Evolutionary conservation across 2,888 invertebrate genomes (phyloP).

Genomic region (Thysanoteuthis rhombus): DNA sequence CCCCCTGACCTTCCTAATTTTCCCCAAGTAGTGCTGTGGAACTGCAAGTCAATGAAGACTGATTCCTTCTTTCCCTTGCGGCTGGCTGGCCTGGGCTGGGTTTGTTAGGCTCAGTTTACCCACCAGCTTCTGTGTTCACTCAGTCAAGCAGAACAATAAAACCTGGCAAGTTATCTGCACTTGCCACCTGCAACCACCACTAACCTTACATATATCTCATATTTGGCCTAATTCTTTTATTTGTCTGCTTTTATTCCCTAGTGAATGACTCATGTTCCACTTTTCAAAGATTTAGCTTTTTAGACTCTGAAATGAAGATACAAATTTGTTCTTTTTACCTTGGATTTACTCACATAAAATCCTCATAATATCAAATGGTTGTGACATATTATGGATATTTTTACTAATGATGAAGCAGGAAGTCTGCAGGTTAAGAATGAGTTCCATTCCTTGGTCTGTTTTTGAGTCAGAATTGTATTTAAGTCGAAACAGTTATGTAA

Average conservation of each 20-base stretch:
- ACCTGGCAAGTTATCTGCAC: neutral
- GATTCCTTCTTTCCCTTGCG: neutral
- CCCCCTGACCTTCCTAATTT: neutral
- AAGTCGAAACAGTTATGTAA: too few relatives aligned
- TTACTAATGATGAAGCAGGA: too few relatives aligned
- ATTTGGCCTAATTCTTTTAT: constrained; percentile 1
- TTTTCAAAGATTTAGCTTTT: neutral
- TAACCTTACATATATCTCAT: neutral
- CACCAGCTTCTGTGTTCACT: neutral
- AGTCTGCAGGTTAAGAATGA: too few relatives aligned
- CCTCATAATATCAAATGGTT: neutral
- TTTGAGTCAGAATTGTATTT: too few relatives aligned
- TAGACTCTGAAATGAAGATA: neutral
- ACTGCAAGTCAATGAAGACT: neutral
- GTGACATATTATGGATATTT: too few relatives aligned
- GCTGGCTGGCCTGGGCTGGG: neutral
- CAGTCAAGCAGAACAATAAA: neutral
- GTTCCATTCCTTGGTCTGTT: too few relatives aligned
- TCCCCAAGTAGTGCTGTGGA: neutral
- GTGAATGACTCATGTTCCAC: neutral
- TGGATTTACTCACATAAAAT: neutral
- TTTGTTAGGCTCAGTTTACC: neutral
- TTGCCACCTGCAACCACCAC: neutral
- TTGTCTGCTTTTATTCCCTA: neutral
- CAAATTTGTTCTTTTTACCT: neutral